Base-by-base conservation (phyloP, 1,140 invertebrate species). In the Pseudomyrmex dendroicus region DNA sequence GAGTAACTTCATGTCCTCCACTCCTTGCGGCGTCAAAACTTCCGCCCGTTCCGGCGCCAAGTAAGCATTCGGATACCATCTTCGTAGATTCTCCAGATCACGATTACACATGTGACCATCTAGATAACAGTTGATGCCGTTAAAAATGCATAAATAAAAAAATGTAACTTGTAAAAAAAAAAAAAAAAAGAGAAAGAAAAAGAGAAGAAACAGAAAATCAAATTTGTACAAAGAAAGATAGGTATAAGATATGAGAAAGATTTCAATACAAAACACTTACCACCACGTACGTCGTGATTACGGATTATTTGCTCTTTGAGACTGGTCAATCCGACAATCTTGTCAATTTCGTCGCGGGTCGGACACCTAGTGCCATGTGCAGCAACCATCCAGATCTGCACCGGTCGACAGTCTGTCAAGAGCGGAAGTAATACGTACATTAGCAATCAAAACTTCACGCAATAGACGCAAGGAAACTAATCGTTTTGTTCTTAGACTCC, bases 41-140 rank as follows among this genome's bases (percentile, higher is more conserved):
- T 91, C 89, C 52, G 92, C 92, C 10, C 85, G 84, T 2, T 89
- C 83, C 10, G 78, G n/a, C 0, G 50, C 84, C 2, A 94, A 80
- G 63, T 91, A 88, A 0, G 35, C 70, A 64, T 91, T 68, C 12
- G 91, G 86, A 17, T 84, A 63, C 94, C 94, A 94, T 35, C 84
- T 87, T 76, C 88, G 88, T 8, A 95, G 72, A 85, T 92, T 91
- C 2, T 92, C 87, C 46, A 94, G 85, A 87, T 95, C 94, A 25
- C 90, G 82, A 52, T 91, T 84, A 73, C 94, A 95, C 74, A 95
- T 82, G 56, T 83, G 91, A n/a, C 94, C 94, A 50, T 87, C 94
- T 95, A 35, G 0, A 7, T 7, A 7, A 35, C 44, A 54, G 64
- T 0, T 48, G 35, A 66, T 12, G 1, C n/a, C n/a, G 20, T 50